phyloP scores from a whole-genome alignment of 2,113 vertebrate genomes.

The Rhinogobius similis region DNA sequence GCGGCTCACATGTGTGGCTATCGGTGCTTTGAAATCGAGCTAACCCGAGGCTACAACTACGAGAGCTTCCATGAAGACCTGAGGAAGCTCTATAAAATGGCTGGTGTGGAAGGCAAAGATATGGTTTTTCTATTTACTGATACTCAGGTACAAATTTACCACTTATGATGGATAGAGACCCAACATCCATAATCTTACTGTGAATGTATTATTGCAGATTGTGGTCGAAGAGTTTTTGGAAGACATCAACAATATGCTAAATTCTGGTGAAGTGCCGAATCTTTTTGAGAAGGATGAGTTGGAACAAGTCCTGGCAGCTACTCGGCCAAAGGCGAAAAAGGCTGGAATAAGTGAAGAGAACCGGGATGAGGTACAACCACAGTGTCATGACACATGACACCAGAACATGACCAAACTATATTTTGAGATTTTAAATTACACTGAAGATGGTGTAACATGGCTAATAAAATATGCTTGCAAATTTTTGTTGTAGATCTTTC shows the following conservation, averaged over 20 bases:
- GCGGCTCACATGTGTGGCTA: slow-evolving; percentile 86
- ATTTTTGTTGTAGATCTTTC: slow-evolving; percentile 75
- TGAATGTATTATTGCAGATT: slow-evolving; percentile 61
- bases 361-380: slow-evolving; percentile 80
- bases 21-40: slow-evolving; percentile 86
- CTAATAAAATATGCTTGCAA: neutral
- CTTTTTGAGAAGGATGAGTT: slow-evolving; percentile 87
- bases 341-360: slow-evolving; percentile 82
- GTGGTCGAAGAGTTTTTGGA: slow-evolving; percentile 84
- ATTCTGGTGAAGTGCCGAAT: slow-evolving; percentile 84
- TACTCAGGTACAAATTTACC: slow-evolving; percentile 78
- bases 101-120: slow-evolving; percentile 82
- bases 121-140: slow-evolving; percentile 91
- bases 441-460: neutral
- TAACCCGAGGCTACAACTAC: slow-evolving; percentile 85
- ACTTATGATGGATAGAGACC: neutral
- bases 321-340: slow-evolving; percentile 83
- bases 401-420: neutral
- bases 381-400: neutral
- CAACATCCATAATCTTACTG: neutral
- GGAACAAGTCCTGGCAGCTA: slow-evolving; percentile 80
- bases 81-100: slow-evolving; percentile 84
- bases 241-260: slow-evolving; percentile 86
- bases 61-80: slow-evolving; percentile 87
- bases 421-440: neutral